phyloP scores from a whole-genome alignment of 2,113 vertebrate species.

The Megaceryle torquata region DNA sequence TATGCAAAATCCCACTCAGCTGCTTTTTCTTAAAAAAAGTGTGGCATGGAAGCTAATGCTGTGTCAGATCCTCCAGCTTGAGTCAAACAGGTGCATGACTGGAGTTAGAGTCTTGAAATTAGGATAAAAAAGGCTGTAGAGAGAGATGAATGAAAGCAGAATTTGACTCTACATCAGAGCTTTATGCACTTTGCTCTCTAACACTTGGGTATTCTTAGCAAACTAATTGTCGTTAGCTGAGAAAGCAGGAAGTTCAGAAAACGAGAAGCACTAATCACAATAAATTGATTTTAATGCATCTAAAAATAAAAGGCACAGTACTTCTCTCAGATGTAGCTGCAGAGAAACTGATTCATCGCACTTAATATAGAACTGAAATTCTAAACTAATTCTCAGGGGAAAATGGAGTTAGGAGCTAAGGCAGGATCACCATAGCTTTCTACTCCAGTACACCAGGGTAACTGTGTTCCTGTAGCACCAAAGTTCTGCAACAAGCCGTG shows the following conservation, averaged over 20 bases:
- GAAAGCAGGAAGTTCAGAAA: slow-evolving; percentile 42
- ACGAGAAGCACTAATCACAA: slow-evolving; percentile 26
- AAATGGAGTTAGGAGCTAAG: background rate
- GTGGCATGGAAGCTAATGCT: background rate
- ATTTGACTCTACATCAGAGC: background rate
- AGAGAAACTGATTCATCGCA: slow-evolving; percentile 21
- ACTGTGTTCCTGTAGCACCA: background rate
- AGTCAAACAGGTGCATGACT: background rate
- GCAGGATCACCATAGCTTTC: background rate
- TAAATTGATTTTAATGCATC: slow-evolving; percentile 38
- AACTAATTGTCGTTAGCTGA: background rate
- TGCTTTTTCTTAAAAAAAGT: background rate
- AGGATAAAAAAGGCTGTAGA: background rate
- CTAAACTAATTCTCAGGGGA: background rate
- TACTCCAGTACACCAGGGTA: background rate
- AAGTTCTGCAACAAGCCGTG: background rate
- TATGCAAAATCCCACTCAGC: background rate
- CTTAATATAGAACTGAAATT: slow-evolving; percentile 2
- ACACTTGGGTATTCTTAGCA: slow-evolving; percentile 26
- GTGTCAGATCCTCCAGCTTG: background rate
- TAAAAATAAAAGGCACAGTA: slow-evolving; percentile 27
- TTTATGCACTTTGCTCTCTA: background rate
- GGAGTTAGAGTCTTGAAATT: background rate
- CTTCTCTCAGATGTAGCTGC: background rate
- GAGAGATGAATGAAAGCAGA: background rate